Conservation (phyloP, 1,140 invertebrate genomes). For the Conopomorpha cramerella region DNA sequence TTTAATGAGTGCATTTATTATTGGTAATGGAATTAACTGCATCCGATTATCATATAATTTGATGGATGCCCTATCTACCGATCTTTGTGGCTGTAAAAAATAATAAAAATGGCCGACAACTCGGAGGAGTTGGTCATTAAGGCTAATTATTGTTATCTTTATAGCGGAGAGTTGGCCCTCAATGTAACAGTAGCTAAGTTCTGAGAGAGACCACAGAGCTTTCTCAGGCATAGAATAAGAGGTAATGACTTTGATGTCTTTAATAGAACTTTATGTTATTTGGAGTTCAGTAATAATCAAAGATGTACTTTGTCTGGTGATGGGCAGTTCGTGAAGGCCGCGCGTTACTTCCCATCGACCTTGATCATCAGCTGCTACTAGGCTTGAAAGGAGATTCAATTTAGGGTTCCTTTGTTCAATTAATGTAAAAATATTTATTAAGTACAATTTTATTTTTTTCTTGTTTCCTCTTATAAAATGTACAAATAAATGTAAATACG, state of each 20-base stretch:
- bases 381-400: too few relatives aligned
- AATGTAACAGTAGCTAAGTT: slow-evolving; percentile 24
- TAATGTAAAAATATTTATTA: too few relatives aligned
- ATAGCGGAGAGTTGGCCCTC: slow-evolving; percentile 45
- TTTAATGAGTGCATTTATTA: slow-evolving; percentile 59
- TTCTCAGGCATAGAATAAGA: too few relatives aligned
- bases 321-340: too few relatives aligned
- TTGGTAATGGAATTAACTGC: slow-evolving; percentile 56
- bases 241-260: too few relatives aligned
- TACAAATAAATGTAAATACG: too few relatives aligned
- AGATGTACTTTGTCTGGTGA: slow-evolving; percentile 16
- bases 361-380: too few relatives aligned
- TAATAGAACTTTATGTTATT: slow-evolving; percentile 38
- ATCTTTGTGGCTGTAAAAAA: slow-evolving; percentile 33
- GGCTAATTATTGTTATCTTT: slow-evolving; percentile 57
- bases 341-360: too few relatives aligned
- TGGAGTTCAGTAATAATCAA: slow-evolving; percentile 23
- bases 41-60: slow-evolving; percentile 57
- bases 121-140: slow-evolving; percentile 37
- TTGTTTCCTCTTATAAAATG: too few relatives aligned
- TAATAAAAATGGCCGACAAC: slow-evolving; percentile 24
- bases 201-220: slow-evolving; percentile 25
- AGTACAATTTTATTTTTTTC: too few relatives aligned
- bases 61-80: slow-evolving; percentile 51
- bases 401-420: too few relatives aligned